A percentile compares a stretch with the other conserved stretches of the same genome.
Evolutionary conservation across 2,888 invertebrate genomes (phyloP).

Genomic region (Morinoia aosen): DNA sequence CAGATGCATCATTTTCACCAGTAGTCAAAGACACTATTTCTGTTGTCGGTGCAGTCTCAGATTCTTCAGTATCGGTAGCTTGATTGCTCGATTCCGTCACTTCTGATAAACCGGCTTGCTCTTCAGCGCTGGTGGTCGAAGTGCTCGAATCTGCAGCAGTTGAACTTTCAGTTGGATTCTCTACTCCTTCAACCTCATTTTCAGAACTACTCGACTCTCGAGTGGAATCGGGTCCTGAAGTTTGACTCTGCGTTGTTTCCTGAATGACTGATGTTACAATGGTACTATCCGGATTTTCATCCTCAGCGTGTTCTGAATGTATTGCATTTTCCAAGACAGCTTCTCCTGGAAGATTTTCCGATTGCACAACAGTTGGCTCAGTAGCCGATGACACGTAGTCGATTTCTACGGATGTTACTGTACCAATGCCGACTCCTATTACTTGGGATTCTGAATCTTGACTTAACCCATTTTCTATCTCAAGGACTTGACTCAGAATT

Average conservation of each 20-base stretch:
- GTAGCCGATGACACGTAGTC: neutral
- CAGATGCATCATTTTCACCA: neutral
- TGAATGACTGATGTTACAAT: neutral
- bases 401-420: neutral
- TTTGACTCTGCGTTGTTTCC: neutral
- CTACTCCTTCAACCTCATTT: neutral
- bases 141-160: neutral
- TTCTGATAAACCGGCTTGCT: neutral
- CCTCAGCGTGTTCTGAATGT: neutral
- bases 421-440: neutral
- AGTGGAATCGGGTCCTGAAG: neutral
- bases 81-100: neutral
- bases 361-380: neutral
- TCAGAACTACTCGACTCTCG: neutral
- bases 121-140: neutral
- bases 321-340: neutral
- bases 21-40: neutral
- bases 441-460: neutral
- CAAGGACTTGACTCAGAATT: neutral
- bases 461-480: neutral
- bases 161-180: neutral
- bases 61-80: neutral
- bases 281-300: neutral
- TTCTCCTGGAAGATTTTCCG: neutral
- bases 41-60: neutral